Conservation (phyloP, 1,140 invertebrate genomes). For the Drosophila ambigua region DNA sequence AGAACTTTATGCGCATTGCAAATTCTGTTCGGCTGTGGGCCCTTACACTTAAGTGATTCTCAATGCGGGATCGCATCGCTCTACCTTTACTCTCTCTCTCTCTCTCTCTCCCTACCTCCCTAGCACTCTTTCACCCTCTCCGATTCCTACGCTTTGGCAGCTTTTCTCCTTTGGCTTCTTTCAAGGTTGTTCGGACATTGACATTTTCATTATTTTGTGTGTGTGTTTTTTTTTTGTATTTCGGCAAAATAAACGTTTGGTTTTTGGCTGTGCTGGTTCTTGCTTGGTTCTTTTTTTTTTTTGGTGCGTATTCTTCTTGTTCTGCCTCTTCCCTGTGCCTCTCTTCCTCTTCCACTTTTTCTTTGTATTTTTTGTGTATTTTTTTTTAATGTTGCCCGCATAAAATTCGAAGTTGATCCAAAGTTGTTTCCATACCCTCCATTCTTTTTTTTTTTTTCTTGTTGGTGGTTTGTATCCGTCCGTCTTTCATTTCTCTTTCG, state of each 20-base stretch:
- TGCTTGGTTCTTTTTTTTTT: conserved; percentile 40
- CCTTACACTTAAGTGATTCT: conserved; percentile 67
- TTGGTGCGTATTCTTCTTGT: conserved; percentile 60
- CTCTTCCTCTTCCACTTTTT: conserved; percentile 40
- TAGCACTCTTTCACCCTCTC: conserved; percentile 28
- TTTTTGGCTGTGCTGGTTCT: conserved; percentile 54
- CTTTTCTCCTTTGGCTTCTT: conserved; percentile 83
- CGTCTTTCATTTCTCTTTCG: conserved; percentile 64
- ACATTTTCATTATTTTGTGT: conserved; percentile 78
- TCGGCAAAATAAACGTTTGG: conserved; percentile 63
- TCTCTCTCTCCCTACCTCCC: conserved; percentile 17
- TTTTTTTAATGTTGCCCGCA: conserved; percentile 72
- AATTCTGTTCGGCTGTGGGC: conserved; percentile 50
- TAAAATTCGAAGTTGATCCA: conserved; percentile 70
- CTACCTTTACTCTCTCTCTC: conserved; percentile 26
- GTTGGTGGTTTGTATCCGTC: conserved; percentile 14
- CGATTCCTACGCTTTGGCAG: conserved; percentile 47
- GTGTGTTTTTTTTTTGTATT: conserved; percentile 41
- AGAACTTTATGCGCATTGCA: conserved; percentile 69
- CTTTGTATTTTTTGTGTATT: conserved; percentile 27
- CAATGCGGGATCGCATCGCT: conserved; percentile 26
- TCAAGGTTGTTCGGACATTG: conserved; percentile 84
- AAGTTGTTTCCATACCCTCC: conserved; percentile 47
- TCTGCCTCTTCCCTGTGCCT: neutral
- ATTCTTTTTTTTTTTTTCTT: neutral